Evolutionary conservation across 2,113 vertebrate genomes (phyloP).

Genomic region (Hypanus sabinus): DNA sequence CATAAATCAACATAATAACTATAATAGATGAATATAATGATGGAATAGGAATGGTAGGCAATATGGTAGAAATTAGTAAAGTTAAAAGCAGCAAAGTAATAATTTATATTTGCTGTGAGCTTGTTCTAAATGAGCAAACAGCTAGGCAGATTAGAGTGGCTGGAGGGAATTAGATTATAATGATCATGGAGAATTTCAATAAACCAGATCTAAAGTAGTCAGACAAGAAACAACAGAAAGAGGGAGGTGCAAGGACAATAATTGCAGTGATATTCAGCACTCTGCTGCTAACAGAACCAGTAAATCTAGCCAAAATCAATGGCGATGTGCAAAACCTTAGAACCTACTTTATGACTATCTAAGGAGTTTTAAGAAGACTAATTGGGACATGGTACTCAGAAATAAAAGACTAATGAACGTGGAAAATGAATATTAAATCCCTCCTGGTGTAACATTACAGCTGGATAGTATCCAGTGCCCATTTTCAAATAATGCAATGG

Average conservation of each 20-base stretch:
- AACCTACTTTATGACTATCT: not conserved
- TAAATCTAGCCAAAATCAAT: not conserved
- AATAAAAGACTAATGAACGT: not conserved
- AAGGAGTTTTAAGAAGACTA: not conserved
- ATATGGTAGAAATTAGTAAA: not conserved
- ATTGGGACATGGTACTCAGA: not conserved
- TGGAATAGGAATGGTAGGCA: not conserved
- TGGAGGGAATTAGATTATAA: not conserved
- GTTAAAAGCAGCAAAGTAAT: not conserved
- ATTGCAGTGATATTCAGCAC: not conserved
- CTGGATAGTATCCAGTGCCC: not conserved
- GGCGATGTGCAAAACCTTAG: not conserved
- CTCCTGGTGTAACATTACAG: not conserved
- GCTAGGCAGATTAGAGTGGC: not conserved
- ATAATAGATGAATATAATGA: not conserved
- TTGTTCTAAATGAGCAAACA: not conserved
- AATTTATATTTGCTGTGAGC: not conserved
- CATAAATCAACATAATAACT: not conserved
- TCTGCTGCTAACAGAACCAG: not conserved
- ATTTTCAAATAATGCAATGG: not conserved
- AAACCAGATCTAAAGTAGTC: not conserved
- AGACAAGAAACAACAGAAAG: not conserved
- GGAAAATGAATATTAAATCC: not conserved
- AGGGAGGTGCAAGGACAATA: not conserved
- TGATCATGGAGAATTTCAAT: not conserved